These are phyloP conservation scores for Eubasilissa splendida DNA, from an alignment of 2,888 invertebrate species.

Conservation along the genomic window DNA sequence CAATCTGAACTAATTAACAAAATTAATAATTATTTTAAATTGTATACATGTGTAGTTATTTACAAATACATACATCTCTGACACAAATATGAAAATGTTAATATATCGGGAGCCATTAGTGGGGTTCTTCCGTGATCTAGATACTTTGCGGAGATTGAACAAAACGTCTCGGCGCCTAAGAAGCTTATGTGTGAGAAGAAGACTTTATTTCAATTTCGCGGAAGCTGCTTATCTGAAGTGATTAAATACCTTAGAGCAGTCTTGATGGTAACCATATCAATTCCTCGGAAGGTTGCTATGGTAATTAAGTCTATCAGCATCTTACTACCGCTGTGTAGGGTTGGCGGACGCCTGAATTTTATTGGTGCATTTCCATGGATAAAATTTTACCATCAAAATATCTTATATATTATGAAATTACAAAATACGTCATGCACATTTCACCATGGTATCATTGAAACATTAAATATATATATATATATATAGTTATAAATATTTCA, in stretches of 20 bases:
- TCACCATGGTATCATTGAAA: too few relatives aligned
- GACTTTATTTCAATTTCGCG: slow-evolving; percentile 16
- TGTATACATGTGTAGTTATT: background rate
- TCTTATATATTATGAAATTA: too few relatives aligned
- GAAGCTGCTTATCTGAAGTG: slow-evolving; percentile 11
- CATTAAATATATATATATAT: too few relatives aligned
- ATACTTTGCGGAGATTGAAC: slow-evolving; percentile 2
- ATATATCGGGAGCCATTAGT: background rate
- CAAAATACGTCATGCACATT: too few relatives aligned
- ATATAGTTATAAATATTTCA: too few relatives aligned
- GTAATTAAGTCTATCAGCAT: slow-evolving; percentile 12
- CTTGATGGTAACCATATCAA: background rate
- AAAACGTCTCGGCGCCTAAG: slow-evolving; percentile 1
- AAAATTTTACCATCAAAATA: too few relatives aligned
- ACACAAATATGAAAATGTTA: background rate
- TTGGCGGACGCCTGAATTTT: background rate
- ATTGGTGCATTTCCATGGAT: too few relatives aligned
- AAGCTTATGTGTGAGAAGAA: background rate
- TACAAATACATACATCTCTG: background rate
- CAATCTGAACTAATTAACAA: slow-evolving; percentile 8
- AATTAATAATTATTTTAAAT: slow-evolving; percentile 1
- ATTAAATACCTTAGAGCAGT: background rate
- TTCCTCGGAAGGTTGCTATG: background rate
- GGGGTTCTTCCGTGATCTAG: background rate
- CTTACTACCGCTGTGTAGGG: background rate